Base-by-base conservation (phyloP, 92 coral and sea anemone species). In the Epizoanthus rinbou region DNA sequence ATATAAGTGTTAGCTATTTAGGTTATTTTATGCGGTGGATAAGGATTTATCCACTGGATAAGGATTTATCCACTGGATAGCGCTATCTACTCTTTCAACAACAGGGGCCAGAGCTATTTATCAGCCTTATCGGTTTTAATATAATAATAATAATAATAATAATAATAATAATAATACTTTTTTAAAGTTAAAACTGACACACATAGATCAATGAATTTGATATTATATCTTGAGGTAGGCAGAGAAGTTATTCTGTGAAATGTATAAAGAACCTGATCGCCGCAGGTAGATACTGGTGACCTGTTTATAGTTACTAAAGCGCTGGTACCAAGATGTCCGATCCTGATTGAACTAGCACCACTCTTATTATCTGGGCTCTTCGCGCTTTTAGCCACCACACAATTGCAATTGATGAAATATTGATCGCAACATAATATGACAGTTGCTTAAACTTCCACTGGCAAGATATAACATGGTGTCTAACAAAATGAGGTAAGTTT, bases 301-400 rank as follows among this genome's bases (percentile, higher is more conserved):
- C 80, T 25, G 80, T 39, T 3, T 72, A 17, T 21, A n/a, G 31
- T 74, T 25, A 54, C 3, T n/a, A 33, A 13, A 28, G 33, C 63
- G 28, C 80, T 50, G 80, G 80, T 74, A 74, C 80, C 45, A 18
- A 52, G 23, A 71, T 50, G 54, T 50, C 54, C 1, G 31, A 17
- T 24, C 52, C 23, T 74, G 64, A 74, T 74, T 17, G 65, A 74
- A 56, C 19, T 16, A 9, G 39, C 58, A 25, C 6, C 17, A 52
- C 15, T 23, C 21, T 3, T 31, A 52, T 31, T 74, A 63, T 54
- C 22, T 6, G 18, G 45, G 17, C 15, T 53, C n/a, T 31, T 22
- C 21, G 15, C 80, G 41, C 76, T 41, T 31, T 74, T 74, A 43
- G 57, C 15, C 19, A 74, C n/a, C 15, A 25, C 22, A 56, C 64